Evolutionary conservation across 2,113 vertebrate genomes (phyloP).

Genomic region (Murina feae): DNA sequence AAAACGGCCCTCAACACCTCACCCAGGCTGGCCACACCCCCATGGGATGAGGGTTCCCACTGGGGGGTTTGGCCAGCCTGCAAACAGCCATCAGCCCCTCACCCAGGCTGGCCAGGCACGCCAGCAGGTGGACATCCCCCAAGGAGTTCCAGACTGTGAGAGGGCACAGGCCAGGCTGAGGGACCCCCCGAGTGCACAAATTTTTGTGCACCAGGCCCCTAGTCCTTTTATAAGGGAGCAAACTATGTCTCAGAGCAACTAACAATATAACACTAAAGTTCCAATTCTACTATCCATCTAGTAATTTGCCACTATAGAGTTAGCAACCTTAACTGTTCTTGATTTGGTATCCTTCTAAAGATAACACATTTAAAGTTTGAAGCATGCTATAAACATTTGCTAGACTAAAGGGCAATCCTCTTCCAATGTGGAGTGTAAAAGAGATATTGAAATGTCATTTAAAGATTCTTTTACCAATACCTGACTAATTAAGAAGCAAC

Average conservation of each 20-base stretch:
- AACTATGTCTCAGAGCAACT: background rate
- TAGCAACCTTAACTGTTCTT: background rate
- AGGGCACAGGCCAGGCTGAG: no score
- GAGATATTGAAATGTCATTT: background rate
- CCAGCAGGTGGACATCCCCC: no score
- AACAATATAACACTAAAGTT: background rate
- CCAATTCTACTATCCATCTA: background rate
- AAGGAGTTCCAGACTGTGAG: no score
- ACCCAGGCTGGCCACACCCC: no score
- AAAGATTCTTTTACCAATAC: background rate
- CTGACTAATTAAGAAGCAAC: background rate
- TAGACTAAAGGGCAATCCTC: background rate
- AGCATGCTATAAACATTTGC: background rate
- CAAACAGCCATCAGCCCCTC: no score
- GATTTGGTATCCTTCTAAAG: background rate
- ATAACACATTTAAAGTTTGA: background rate
- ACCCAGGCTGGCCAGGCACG: no score
- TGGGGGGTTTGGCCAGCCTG: no score
- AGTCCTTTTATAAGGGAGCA: background rate
- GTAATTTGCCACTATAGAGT: background rate
- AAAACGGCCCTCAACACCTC: no score
- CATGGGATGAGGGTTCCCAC: no score
- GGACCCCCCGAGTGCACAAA: no score
- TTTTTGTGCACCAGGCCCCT: no score
- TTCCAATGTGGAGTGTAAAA: background rate